These are phyloP conservation scores for Acrobasis consociella DNA, from an alignment of 2,888 invertebrate genomes.

Conservation along the genomic window DNA sequence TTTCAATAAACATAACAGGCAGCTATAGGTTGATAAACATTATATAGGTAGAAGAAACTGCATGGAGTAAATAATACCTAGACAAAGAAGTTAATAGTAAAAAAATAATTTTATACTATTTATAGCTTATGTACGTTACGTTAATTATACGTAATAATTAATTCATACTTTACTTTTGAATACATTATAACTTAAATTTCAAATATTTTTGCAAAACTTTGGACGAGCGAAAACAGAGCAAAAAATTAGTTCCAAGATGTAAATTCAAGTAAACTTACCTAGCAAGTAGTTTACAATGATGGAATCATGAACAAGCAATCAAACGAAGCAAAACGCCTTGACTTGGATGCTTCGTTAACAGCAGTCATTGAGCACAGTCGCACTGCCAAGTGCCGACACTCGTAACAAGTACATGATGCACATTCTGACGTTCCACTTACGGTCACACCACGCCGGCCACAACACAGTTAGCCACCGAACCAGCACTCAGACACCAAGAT, in stretches of 20 bases:
- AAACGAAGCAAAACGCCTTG: conserved; percentile 22
- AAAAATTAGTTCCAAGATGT: neutral
- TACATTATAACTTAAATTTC: too few relatives aligned
- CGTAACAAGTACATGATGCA: conserved; percentile 45
- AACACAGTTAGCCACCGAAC: conserved; percentile 59
- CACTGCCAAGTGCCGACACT: conserved; percentile 31
- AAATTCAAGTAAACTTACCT: conserved; percentile 5
- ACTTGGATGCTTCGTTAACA: conserved; percentile 23
- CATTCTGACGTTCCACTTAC: conserved; percentile 47
- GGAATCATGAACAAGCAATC: conserved; percentile 22
- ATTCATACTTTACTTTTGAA: too few relatives aligned
- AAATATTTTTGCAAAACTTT: neutral
- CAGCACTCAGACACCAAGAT: conserved; percentile 45
- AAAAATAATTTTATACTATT: too few relatives aligned
- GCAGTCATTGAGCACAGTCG: conserved; percentile 20
- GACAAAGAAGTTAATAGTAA: too few relatives aligned
- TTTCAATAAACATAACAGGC: too few relatives aligned
- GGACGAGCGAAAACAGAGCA: neutral
- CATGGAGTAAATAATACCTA: too few relatives aligned
- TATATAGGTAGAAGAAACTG: too few relatives aligned
- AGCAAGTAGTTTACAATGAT: conserved; percentile 15
- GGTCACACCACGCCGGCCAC: conserved; percentile 39
- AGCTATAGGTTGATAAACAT: too few relatives aligned
- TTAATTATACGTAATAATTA: too few relatives aligned
- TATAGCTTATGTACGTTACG: too few relatives aligned